Evolutionary conservation across 2,113 vertebrate genomes (phyloP).

Genomic region (Oenanthe melanoleuca): DNA sequence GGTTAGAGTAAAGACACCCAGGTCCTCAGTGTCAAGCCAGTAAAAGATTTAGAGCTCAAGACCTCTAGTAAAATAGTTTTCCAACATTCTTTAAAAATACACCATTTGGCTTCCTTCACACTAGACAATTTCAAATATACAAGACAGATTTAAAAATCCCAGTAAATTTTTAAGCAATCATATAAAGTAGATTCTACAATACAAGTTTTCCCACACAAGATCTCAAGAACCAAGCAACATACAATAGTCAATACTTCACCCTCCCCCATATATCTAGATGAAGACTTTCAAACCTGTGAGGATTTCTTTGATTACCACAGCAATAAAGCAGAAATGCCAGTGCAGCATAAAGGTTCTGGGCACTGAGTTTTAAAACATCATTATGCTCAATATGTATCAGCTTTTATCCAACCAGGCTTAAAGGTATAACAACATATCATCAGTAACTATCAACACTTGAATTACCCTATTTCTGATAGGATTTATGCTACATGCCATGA

Average conservation of each 20-base stretch:
- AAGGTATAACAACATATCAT: not conserved
- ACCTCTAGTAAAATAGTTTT: not conserved
- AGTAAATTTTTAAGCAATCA: not conserved
- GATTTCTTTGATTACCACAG: not conserved
- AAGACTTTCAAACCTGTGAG: not conserved
- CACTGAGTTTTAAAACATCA: rapidly evolving
- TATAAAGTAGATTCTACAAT: not conserved
- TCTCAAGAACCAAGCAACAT: not conserved
- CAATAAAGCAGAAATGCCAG: not conserved
- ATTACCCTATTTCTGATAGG: not conserved
- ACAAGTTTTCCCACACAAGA: not conserved
- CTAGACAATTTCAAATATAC: not conserved
- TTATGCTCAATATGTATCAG: not conserved
- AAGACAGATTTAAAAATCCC: not conserved
- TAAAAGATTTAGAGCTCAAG: not conserved
- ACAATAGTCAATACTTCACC: not conserved
- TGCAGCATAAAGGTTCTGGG: not conserved
- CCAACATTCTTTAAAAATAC: not conserved
- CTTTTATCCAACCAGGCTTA: not conserved
- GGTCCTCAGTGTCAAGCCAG: not conserved
- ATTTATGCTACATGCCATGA: not conserved
- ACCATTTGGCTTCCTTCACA: not conserved
- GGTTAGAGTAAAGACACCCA: not conserved
- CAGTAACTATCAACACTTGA: not conserved
- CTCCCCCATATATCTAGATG: not conserved